Base-by-base conservation (phyloP, 2,797 vertebrate species). In the Enteromius treurensis region DNA sequence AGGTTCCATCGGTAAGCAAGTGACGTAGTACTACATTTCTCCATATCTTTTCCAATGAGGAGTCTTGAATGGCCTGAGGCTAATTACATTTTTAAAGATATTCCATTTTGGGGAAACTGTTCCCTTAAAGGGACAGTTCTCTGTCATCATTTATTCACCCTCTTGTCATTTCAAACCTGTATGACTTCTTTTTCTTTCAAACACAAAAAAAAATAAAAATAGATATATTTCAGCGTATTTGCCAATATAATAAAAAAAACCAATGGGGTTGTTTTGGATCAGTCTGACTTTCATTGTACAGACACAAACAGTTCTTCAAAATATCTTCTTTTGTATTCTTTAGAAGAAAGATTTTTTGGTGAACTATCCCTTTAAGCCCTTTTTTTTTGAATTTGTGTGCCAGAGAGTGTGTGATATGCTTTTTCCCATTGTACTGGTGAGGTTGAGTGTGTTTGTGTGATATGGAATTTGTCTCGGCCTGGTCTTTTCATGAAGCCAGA, bases 401-500 rank as follows among this genome's bases (percentile, higher is more conserved):
- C 29, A 83, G 53, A 47, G 29, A 60, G 65, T 83, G 53, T 78
- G 75, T 62, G 75, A 78, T 78, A 62, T 21, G 51, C n/a, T 78
- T 83, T 83, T 64, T 26, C n/a, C 29, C 2, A n/a, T 78, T 60
- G 40, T 83, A 58, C 45, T 42, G 49, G 74, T 70, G 49, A 42
- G 74, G 37, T 62, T 69, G 81, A 77, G 51, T 83, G 74, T 83
- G 75, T 60, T 68, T 83, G 21, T 62, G 51, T 78, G 82, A 83
- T 83, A 78, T 65, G 64, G 53, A 83, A 82, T 83, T 58, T 82
- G 26, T 65, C 73, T 70, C 53, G 10, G 53, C 67, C 67, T 49
- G 65, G 19, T 78, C 65, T 83, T 83, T 78, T 83, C 64, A 83
- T 70, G 75, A 79, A 87, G 51, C 68, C 69, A 40, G 65, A 69